These are phyloP conservation scores for Cricetomys ansorgei DNA, from an alignment of 2,113 vertebrate species.

Conservation along the genomic window DNA sequence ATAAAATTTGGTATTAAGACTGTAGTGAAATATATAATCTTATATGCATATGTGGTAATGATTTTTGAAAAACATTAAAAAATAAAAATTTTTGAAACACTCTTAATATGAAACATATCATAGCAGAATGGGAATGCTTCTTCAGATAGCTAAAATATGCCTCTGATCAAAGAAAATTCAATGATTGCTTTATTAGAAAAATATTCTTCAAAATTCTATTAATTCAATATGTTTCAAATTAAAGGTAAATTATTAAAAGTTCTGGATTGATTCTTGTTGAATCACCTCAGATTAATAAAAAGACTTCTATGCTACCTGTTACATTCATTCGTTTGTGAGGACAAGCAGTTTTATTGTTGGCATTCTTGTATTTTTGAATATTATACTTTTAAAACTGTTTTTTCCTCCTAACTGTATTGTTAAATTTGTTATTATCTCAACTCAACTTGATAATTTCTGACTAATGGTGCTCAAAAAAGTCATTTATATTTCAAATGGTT, in stretches of 20 bases:
- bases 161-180: background rate
- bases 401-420: background rate
- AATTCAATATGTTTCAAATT: background rate
- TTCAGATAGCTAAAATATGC: background rate
- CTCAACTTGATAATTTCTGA: background rate
- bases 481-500: slow-evolving; percentile 36
- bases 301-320: background rate
- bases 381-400: background rate
- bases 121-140: background rate
- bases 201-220: background rate
- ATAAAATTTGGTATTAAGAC: background rate
- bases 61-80: slow-evolving; percentile 25
- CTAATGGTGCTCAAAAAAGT: background rate
- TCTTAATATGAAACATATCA: background rate
- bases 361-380: background rate
- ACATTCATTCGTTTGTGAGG: background rate
- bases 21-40: background rate
- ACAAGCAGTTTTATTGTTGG: background rate
- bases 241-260: background rate
- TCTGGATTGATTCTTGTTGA: background rate
- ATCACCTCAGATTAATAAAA: background rate
- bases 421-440: background rate
- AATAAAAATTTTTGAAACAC: background rate
- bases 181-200: background rate
- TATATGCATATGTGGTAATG: background rate